These are phyloP conservation scores for Mechanitis messenoides DNA, from an alignment of 2,888 invertebrate genomes.

Conservation along the genomic window DNA sequence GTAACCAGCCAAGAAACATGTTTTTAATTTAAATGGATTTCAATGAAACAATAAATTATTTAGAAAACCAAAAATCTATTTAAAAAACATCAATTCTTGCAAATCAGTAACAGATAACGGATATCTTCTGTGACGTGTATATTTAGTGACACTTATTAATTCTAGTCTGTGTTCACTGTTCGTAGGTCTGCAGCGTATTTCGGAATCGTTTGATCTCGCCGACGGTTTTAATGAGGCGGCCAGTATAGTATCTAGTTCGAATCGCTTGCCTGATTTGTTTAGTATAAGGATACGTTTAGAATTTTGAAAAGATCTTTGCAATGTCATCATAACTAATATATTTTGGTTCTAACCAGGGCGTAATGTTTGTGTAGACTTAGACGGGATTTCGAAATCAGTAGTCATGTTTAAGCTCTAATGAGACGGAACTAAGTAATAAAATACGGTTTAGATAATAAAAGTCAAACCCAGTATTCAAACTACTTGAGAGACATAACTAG, in stretches of 20 bases:
- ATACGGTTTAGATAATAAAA: no score
- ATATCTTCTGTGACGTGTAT: neutral
- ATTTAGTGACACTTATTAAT: slow-evolving; percentile 28
- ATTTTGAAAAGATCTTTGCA: slow-evolving; percentile 17
- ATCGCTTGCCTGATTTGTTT: slow-evolving; percentile 64
- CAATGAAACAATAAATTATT: no score
- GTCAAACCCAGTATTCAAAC: no score
- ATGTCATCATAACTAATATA: neutral
- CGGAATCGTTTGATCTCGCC: slow-evolving; percentile 81
- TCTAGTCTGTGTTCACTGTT: slow-evolving; percentile 42
- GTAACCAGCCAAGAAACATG: no score
- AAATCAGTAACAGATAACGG: no score
- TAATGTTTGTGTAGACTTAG: no score
- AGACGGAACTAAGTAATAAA: no score
- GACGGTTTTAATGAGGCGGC: slow-evolving; percentile 72
- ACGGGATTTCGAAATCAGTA: neutral
- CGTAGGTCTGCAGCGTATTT: slow-evolving; percentile 65
- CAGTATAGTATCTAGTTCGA: slow-evolving; percentile 66
- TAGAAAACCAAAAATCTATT: neutral
- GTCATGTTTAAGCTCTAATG: neutral
- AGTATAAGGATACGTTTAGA: slow-evolving; percentile 29
- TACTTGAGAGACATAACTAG: no score
- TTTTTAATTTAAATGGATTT: no score
- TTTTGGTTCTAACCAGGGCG: slow-evolving; percentile 1
- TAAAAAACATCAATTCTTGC: neutral